Evolutionary conservation across 2,888 invertebrate species (phyloP).

Genomic region (Anagyrus pseudococci): DNA sequence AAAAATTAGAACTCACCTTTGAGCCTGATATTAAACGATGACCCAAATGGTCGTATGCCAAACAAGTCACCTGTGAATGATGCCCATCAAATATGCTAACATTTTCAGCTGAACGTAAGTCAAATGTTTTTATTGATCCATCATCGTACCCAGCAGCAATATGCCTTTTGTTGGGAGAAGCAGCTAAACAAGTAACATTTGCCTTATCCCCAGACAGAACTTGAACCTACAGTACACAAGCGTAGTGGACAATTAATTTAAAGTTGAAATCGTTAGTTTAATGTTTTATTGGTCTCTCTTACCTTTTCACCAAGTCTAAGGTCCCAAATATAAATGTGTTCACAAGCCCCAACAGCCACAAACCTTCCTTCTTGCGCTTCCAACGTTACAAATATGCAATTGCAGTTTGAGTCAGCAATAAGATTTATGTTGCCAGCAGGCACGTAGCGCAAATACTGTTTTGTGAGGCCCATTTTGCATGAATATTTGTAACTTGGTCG

Average conservation of each 20-base stretch:
- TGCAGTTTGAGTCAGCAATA: conserved; percentile 81
- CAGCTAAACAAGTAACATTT: conserved; percentile 78
- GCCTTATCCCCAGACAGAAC: conserved; percentile 82
- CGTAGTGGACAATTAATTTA: no score
- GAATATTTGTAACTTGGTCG: no score
- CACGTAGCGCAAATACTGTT: conserved; percentile 91
- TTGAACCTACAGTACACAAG: conserved; percentile 71
- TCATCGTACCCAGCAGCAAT: conserved; percentile 92
- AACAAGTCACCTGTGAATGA: conserved; percentile 79
- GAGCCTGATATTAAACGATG: conserved; percentile 88
- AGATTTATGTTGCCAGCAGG: conserved; percentile 87
- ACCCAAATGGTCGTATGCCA: conserved; percentile 84
- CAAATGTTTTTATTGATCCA: conserved; percentile 85
- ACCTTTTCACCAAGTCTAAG: conserved; percentile 84
- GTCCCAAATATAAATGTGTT: conserved; percentile 95
- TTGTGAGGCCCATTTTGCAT: conserved; percentile 81
- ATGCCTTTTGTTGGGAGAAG: conserved; percentile 77
- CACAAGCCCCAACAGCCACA: conserved; percentile 91
- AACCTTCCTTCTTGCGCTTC: conserved; percentile 82
- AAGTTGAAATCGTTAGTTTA: conserved; percentile 1
- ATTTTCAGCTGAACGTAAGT: conserved; percentile 75
- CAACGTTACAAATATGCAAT: conserved; percentile 79
- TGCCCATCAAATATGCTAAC: conserved; percentile 84
- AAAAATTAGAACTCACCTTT: conserved; percentile 66
- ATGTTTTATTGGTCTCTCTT: conserved; percentile 39